phyloP scores from a whole-genome alignment of 2,113 vertebrate species.

The Ginglymostoma cirratum region DNA sequence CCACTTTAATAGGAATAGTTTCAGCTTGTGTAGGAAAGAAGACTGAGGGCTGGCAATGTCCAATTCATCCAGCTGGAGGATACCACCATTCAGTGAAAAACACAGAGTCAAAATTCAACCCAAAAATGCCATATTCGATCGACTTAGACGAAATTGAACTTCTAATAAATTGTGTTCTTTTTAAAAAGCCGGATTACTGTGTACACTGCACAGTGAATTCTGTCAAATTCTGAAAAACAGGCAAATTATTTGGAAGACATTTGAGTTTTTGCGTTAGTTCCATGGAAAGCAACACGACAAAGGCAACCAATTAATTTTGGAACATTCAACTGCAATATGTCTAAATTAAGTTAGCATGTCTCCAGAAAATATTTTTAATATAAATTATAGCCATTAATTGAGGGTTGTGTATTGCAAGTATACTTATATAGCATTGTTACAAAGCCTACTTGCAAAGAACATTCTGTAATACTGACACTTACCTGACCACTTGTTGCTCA shows the following conservation, averaged over 20 bases:
- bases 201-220: neutral
- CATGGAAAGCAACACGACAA: neutral
- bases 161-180: neutral
- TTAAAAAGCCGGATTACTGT: neutral
- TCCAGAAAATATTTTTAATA: neutral
- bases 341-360: neutral
- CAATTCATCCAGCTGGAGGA: neutral
- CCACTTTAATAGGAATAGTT: neutral
- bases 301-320: neutral
- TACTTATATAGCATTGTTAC: neutral
- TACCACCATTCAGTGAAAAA: neutral
- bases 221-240: neutral
- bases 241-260: neutral
- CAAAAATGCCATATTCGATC: neutral
- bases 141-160: neutral
- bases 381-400: neutral
- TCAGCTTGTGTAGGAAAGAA: neutral
- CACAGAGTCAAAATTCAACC: neutral
- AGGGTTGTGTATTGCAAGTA: neutral
- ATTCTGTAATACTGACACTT: constrained; percentile 39
- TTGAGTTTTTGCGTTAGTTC: neutral
- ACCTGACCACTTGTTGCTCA: constrained; percentile 86
- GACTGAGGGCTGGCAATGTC: neutral
- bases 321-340: neutral
- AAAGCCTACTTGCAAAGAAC: neutral